These are phyloP conservation scores for Alviniconcha strummeri DNA, from an alignment of 2,888 invertebrate genomes.

Conservation along the genomic window DNA sequence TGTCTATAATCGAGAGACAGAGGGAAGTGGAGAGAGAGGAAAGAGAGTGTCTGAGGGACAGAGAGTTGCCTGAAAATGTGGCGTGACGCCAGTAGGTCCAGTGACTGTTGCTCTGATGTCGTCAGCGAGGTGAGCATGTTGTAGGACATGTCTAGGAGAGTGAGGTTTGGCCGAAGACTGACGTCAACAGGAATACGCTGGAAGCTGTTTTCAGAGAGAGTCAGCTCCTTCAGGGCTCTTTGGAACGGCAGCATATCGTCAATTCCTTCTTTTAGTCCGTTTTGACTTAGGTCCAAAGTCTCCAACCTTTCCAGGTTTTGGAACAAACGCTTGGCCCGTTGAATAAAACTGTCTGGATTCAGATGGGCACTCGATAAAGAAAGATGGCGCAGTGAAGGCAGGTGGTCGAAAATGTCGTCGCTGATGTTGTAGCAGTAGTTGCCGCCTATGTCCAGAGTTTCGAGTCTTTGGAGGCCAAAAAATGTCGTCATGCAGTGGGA, in stretches of 20 bases:
- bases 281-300: neutral
- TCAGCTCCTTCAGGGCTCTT: too few relatives aligned
- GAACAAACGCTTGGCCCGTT: neutral
- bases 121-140: conserved; percentile 26
- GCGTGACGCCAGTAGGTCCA: conserved; percentile 1
- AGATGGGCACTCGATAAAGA: neutral
- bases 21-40: too few relatives aligned
- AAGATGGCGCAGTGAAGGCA: neutral
- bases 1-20: too few relatives aligned
- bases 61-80: neutral
- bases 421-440: conserved; percentile 22
- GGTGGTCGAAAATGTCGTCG: conserved; percentile 16
- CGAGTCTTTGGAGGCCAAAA: neutral
- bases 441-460: conserved; percentile 15
- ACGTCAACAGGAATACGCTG: neutral
- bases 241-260: neutral
- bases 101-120: neutral
- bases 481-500: neutral
- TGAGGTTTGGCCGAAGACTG: neutral
- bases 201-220: conserved; percentile 9
- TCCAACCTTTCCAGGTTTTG: neutral
- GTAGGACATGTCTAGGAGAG: conserved; percentile 30
- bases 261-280: neutral
- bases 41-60: too few relatives aligned
- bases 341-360: neutral